phyloP scores from a whole-genome alignment of 2,888 invertebrate genomes.

The Alentia gelatinosa region DNA sequence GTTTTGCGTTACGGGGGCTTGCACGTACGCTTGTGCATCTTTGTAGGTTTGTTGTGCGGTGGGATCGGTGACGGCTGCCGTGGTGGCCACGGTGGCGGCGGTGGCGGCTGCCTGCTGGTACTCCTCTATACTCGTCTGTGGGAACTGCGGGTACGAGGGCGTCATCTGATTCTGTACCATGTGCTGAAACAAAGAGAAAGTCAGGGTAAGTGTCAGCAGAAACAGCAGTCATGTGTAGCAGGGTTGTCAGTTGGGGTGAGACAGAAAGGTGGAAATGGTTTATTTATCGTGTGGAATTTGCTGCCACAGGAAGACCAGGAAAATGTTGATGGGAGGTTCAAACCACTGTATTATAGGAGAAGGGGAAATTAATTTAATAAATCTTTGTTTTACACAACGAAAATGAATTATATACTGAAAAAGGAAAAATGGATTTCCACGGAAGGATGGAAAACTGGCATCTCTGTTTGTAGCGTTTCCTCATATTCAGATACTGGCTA shows the following conservation, averaged over 20 bases:
- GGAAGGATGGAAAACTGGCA: too few relatives aligned
- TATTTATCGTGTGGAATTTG: too few relatives aligned
- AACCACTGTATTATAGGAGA: too few relatives aligned
- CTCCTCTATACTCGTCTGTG: constrained; percentile 74
- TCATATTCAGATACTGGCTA: too few relatives aligned
- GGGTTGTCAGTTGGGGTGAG: not conserved
- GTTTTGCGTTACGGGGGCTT: constrained; percentile 80
- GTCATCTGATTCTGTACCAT: constrained; percentile 94
- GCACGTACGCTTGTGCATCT: constrained; percentile 68
- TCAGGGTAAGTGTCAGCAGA: not conserved
- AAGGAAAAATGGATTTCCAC: too few relatives aligned
- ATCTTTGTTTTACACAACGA: too few relatives aligned
- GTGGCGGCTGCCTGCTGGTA: constrained; percentile 73
- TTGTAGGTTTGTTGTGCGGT: constrained; percentile 46
- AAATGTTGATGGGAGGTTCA: not conserved
- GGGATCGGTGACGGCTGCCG: constrained; percentile 61
- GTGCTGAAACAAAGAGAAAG: constrained; percentile 86
- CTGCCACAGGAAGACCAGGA: not conserved
- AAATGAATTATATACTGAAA: too few relatives aligned
- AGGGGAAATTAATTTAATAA: not conserved
- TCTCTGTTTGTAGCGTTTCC: too few relatives aligned
- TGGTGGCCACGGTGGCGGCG: constrained; percentile 69
- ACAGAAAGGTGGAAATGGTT: not conserved
- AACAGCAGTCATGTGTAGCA: not conserved
- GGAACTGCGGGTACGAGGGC: constrained; percentile 80